These are phyloP conservation scores for Cylindroiulus punctatus DNA, from an alignment of 2,888 invertebrate species.

Conservation along the genomic window DNA sequence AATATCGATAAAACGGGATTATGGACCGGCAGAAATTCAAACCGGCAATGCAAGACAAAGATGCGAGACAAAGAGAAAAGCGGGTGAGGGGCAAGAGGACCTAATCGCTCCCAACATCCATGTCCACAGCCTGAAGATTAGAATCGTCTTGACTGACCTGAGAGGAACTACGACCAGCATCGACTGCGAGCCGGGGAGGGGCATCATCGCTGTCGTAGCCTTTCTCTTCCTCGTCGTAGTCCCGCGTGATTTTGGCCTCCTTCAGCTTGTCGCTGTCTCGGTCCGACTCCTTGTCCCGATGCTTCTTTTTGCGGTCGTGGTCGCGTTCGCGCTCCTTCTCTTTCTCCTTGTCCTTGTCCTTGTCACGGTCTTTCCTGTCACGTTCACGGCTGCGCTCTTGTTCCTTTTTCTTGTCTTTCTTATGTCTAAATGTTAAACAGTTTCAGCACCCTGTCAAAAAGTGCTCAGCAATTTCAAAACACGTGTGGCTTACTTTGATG, in stretches of 20 bases:
- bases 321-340: slow-evolving; percentile 54
- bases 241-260: slow-evolving; percentile 66
- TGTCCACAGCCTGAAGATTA: slow-evolving; percentile 58
- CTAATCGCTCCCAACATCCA: slow-evolving; percentile 56
- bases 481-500: slow-evolving; percentile 54
- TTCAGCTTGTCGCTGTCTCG: slow-evolving; percentile 62
- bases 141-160: slow-evolving; percentile 55
- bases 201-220: slow-evolving; percentile 67
- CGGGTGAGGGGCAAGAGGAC: background rate
- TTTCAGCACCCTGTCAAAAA: background rate
- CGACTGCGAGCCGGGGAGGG: background rate
- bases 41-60: background rate
- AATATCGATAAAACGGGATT: background rate
- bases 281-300: slow-evolving; percentile 57
- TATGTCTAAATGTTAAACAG: slow-evolving; percentile 44
- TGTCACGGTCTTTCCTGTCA: slow-evolving; percentile 53
- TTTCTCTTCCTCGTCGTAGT: slow-evolving; percentile 71
- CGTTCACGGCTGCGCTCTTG: slow-evolving; percentile 56
- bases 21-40: too few species aligned
- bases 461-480: too few species aligned
- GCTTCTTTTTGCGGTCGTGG: slow-evolving; percentile 58
- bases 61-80: background rate
- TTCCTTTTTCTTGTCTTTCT: slow-evolving; percentile 57
- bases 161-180: background rate
- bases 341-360: slow-evolving; percentile 48